Base-by-base conservation (phyloP, 1,140 invertebrate genomes). In the Phocides pigmalion region DNA sequence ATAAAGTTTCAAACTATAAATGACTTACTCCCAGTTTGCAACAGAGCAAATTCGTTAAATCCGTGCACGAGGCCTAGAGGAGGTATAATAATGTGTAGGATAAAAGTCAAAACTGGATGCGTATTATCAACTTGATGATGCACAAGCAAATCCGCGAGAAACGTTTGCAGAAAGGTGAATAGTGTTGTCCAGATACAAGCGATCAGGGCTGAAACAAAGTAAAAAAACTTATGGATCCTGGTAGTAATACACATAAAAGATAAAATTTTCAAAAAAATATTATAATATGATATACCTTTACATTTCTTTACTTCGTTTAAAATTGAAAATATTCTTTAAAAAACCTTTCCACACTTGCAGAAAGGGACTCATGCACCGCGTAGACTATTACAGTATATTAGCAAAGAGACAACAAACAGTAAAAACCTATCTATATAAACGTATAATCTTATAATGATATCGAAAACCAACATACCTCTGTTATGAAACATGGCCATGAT, bases 401-500 rank as follows among this genome's bases (percentile, higher is more conserved):
- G n/a, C n/a, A n/a, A n/a, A n/a, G 20, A 22, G 20, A 2, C 20
- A 22, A 2, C 2, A 22, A 22, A 5, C 5, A 22, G 2, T 22
- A 22, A 3, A 22, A 22, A 3, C 20, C 5, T 22, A 22, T 3
- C 2, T 22, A 3, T 22, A 22, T 3, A 22, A 22, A 2, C 20
- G 2, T 22, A 22, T 22, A 2, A 5, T 22, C 2, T 5, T 22
- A 22, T 22, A 22, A 22, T 22, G 2, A 22, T 2, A 22, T 3
- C 5, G 2, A 44, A 17, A 20, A 44, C 1, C 17, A 32, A 69
- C 62, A 64, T 46, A 86, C 86, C 64, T 77, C 76, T 80, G 44
- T 63, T 76, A 68, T 86, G 82, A 71, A 87, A 89, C 82, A 87
- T 84, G 1, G 78, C 74, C 76, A 84, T 77, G 22, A 89, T 81